Conservation (phyloP, 2,113 vertebrate genomes). For the Gallinago undulata region DNA sequence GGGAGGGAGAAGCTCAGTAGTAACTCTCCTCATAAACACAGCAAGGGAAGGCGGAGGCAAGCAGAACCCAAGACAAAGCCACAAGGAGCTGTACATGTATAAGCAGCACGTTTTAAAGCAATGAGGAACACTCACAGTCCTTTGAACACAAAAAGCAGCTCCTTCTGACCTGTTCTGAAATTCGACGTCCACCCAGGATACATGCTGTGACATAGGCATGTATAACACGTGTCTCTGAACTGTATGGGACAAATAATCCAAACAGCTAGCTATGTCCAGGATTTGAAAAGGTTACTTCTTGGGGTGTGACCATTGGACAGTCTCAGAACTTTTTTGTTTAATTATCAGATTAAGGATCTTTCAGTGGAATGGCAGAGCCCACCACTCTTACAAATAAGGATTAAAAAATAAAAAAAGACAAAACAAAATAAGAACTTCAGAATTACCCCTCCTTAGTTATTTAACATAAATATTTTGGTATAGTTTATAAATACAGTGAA, state of each 20-base stretch:
- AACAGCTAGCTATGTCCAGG: neutral
- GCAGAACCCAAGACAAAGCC: neutral
- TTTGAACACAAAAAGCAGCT: neutral
- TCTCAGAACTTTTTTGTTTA: neutral
- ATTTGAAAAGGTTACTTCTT: neutral
- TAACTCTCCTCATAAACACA: neutral
- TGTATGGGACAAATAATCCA: neutral
- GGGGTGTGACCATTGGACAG: rapidly evolving
- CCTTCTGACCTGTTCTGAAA: neutral
- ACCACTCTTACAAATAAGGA: neutral
- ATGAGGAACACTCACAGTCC: neutral
- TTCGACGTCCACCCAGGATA: neutral
- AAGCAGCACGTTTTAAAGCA: neutral
- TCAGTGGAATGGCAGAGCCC: neutral
- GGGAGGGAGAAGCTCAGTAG: neutral
- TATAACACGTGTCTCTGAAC: neutral
- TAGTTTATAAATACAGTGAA: neutral
- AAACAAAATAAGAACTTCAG: neutral
- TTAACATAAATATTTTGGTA: neutral
- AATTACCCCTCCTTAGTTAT: neutral
- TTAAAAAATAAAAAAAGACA: neutral
- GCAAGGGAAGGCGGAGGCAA: neutral
- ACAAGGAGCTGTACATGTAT: neutral
- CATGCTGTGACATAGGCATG: neutral
- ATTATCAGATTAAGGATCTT: neutral